A percentile compares a stretch with the other conserved stretches of the same genome.
Evolutionary conservation across 1,140 invertebrate genomes (phyloP).

Genomic region (Danaus plexippus): DNA sequence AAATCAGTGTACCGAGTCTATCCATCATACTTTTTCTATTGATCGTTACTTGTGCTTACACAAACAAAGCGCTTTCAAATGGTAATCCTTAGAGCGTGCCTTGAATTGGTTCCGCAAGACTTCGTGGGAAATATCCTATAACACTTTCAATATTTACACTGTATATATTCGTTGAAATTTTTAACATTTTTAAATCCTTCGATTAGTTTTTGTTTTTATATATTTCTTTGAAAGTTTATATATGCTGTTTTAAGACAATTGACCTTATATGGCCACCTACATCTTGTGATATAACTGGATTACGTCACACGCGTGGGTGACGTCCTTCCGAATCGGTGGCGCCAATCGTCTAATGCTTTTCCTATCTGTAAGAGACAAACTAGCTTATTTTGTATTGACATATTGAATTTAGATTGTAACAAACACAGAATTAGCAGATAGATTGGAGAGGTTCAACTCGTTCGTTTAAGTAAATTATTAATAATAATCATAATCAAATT

Average conservation of each 20-base stretch:
- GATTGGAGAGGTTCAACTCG: not conserved
- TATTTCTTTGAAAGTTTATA: no score
- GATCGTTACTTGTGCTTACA: slow-evolving; percentile 51
- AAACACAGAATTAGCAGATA: not conserved
- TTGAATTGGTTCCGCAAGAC: slow-evolving; percentile 55
- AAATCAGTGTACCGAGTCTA: slow-evolving; percentile 52
- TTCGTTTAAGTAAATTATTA: no score
- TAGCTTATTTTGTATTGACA: not conserved
- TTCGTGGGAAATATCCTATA: slow-evolving; percentile 52
- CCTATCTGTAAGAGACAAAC: slow-evolving; percentile 16
- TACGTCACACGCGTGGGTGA: slow-evolving; percentile 50
- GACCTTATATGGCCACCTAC: slow-evolving; percentile 70
- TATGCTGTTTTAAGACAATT: slow-evolving; percentile 41
- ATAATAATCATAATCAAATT: no score
- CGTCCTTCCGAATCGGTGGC: slow-evolving; percentile 47
- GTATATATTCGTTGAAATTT: no score
- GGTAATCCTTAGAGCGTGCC: slow-evolving; percentile 63
- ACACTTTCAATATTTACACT: slow-evolving; percentile 10
- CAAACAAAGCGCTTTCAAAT: slow-evolving; percentile 69
- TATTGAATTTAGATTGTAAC: slow-evolving; percentile 8
- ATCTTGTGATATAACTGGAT: slow-evolving; percentile 63
- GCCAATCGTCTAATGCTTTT: slow-evolving; percentile 24
- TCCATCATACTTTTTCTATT: slow-evolving; percentile 69
- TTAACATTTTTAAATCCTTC: no score
- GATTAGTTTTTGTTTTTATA: no score